Base-by-base conservation (phyloP, 2,888 invertebrate genomes). In the Andrena hattorfiana region DNA sequence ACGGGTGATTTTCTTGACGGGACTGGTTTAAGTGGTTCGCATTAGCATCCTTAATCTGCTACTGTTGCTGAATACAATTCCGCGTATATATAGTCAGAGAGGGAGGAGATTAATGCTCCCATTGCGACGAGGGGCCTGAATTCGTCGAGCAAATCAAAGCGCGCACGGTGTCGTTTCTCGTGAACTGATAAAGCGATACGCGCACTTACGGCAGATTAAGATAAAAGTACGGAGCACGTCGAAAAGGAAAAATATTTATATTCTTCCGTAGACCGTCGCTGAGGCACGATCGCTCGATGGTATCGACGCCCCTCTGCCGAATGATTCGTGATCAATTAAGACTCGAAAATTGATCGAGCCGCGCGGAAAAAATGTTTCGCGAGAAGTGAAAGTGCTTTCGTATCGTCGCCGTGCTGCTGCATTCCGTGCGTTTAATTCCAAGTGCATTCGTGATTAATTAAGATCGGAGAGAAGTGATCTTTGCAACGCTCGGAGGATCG, bases 401-500 rank as follows among this genome's bases (percentile, higher is more conserved):
- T 59, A 68, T 77, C 56, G 76, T 83, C 76, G 60, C 71, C 26
- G 20, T 56, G 67, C 54, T 48, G 75, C 23, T 32, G 76, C 76
- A 82, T 82, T 72, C 76, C 68, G 6, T 62, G 74, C 81, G 77
- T 76, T 77, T 49, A 28, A 77, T 69, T 60, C 72, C 63, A 28
- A 69, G 68, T 72, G 83, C 68, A 68, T 68, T 82, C 83, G 83
- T 83, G 83, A 72, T 83, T 83, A 83, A 83, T 83, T 83, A 84
- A 83, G 72, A 84, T 60, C 79, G 62, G 79, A 51, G 74, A 62
- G 59, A 75, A 79, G 67, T 59, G 79, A 75, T 83, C 75, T 60
- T 16, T 23, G 8, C 3, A 54, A 32, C 35, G 48, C 48, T 54
- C 54, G 48, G 62, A 30, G 66, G 69, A 83, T 83, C 83, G 71